Conservation (phyloP, 2,113 vertebrate genomes). For the Eubucco bourcierii region DNA sequence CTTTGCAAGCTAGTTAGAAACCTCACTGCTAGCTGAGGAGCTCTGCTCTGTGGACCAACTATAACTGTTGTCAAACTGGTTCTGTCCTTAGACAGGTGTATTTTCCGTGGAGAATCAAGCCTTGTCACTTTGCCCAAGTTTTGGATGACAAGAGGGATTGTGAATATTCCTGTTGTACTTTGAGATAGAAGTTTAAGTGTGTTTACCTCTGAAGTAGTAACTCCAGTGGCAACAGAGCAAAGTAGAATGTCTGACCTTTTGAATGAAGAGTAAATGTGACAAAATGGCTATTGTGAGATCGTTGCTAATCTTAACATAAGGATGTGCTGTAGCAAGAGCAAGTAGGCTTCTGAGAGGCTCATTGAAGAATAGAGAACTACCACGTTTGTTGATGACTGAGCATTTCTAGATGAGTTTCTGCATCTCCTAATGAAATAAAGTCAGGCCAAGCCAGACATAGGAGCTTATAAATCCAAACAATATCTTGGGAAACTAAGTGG, state of each 20-base stretch:
- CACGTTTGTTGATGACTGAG: background rate
- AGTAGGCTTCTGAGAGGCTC: background rate
- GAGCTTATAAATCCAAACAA: background rate
- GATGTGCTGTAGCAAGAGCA: background rate
- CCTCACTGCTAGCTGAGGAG: background rate
- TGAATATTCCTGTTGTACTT: background rate
- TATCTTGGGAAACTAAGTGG: background rate
- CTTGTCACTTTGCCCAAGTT: background rate
- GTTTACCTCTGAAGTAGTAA: background rate
- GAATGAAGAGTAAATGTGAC: background rate
- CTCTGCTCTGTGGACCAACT: background rate
- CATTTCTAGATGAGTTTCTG: background rate
- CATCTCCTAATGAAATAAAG: background rate
- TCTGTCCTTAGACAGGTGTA: background rate
- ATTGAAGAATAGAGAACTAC: background rate
- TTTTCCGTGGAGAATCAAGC: background rate
- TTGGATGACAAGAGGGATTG: background rate
- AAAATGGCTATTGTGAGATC: background rate
- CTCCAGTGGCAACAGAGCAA: background rate
- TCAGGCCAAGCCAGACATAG: background rate
- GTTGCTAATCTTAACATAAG: background rate
- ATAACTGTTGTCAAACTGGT: background rate
- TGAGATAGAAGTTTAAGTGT: background rate
- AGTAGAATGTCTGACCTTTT: background rate
- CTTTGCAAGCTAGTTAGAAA: background rate